Conservation (phyloP, 1,140 invertebrate genomes). For the Periplaneta americana region DNA sequence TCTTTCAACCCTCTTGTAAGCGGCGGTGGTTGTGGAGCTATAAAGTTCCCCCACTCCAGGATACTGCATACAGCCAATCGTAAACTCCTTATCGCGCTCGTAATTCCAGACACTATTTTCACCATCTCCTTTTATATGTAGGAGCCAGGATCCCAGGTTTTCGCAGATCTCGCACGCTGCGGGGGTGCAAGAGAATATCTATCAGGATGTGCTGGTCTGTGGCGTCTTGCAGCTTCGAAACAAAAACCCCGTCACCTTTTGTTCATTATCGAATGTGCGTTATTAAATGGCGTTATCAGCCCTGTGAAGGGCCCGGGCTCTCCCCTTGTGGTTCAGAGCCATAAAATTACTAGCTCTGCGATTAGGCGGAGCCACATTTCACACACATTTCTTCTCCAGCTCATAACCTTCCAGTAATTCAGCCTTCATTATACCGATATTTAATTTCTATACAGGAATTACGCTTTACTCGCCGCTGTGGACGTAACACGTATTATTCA, state of each 20-base stretch:
- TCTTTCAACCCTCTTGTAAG: not conserved
- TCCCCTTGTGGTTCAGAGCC: too few species aligned
- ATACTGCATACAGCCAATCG: not conserved
- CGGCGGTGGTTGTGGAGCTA: not conserved
- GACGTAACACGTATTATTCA: too few species aligned
- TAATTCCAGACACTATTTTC: not conserved
- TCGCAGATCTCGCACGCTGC: not conserved
- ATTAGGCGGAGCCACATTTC: too few species aligned
- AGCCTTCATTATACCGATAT: too few species aligned
- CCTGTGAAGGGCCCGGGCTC: too few species aligned
- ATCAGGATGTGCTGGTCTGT: not conserved
- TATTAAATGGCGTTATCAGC: not conserved
- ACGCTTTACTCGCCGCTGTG: too few species aligned
- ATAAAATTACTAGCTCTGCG: too few species aligned
- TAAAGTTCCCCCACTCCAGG: not conserved
- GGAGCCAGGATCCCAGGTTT: not conserved
- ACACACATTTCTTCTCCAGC: too few species aligned
- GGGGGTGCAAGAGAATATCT: not conserved
- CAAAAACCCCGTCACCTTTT: not conserved
- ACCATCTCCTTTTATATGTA: not conserved
- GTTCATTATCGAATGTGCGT: not conserved
- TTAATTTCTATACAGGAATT: too few species aligned
- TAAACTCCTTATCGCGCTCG: not conserved
- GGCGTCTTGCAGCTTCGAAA: not conserved
- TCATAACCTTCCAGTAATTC: too few species aligned